Base-by-base conservation (phyloP, 2,797 vertebrate genomes). In the Salarias fasciatus region DNA sequence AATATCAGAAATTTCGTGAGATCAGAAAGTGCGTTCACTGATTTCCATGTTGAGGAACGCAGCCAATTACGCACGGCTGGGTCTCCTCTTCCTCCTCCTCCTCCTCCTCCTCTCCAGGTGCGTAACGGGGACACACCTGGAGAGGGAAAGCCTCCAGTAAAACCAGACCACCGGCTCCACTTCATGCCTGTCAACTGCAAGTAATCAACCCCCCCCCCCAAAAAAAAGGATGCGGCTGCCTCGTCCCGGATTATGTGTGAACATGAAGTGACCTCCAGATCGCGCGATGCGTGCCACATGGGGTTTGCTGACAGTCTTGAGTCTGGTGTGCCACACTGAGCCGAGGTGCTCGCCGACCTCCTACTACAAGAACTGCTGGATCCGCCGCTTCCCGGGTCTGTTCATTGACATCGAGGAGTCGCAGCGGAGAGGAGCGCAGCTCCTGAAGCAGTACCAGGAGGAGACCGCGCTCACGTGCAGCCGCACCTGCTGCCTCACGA, bases 361-460 rank as follows among this genome's bases (percentile, higher is more conserved):
- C 0, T 97, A 95, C 53, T 97, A 97, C 57, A 94, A 94, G 60
- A 92, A 94, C 89, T 99, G 97, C 88, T 98, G 97, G 97, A 97
- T 99, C 53, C 92, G 93, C 13, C 94, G 94, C 11, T 96, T 96
- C 62, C 95, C 96, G 0, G 95, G 96, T 0, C 83, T 98, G 5
- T 89, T 88, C 11, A 56, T 98, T 41, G 93, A 97, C 37, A 55
- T 96, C 24, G 92, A 89, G 73, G 94, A 92, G 14, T 98, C 97
- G 0, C 92, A 93, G 86, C 85, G 89, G 73, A 92, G 91, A 77
- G 97, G 97, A 15, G 97, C 96, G 1, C 94, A 85, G 53, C 79
- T 98, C 8, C 65, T 99, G 10, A 89, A 67, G 66, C 65, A 52
- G 1, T 96, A 95, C 43, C 90, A 85, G 0, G 96, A 96, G 72